phyloP scores from a whole-genome alignment of 2,888 invertebrate genomes.

The Hydrotaea cyrtoneurina region DNA sequence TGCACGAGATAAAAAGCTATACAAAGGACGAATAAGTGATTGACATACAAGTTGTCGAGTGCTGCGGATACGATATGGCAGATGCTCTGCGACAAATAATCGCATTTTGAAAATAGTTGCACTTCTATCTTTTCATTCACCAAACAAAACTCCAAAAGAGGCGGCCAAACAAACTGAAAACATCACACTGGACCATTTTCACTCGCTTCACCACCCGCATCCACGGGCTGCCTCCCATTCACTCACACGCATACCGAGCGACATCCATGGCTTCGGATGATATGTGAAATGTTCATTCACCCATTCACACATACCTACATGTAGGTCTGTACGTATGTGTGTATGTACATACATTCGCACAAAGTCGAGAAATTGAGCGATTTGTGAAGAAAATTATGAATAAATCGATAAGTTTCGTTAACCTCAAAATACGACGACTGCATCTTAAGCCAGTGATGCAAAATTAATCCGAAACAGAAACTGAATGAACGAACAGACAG shows the following conservation, averaged over 20 bases:
- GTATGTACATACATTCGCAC: background rate
- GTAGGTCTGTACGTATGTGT: background rate
- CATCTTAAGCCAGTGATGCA: slow-evolving; percentile 11
- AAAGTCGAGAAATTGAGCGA: slow-evolving; percentile 22
- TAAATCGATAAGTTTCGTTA: slow-evolving; percentile 25
- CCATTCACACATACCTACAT: background rate
- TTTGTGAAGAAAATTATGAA: slow-evolving; percentile 37
- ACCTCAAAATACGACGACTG: slow-evolving; percentile 1
- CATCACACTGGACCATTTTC: slow-evolving; percentile 40
- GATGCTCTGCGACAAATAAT: slow-evolving; percentile 66
- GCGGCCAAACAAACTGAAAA: slow-evolving; percentile 38
- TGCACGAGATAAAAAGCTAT: slow-evolving; percentile 64
- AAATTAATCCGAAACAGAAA: background rate
- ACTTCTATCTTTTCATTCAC: slow-evolving; percentile 41
- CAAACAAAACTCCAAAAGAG: slow-evolving; percentile 44
- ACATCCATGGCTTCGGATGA: slow-evolving; percentile 16
- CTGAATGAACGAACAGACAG: background rate
- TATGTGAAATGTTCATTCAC: slow-evolving; percentile 5
- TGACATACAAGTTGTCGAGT: slow-evolving; percentile 67
- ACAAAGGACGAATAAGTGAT: slow-evolving; percentile 63
- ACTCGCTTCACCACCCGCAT: slow-evolving; percentile 11
- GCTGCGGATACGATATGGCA: slow-evolving; percentile 67
- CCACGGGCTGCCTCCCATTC: background rate
- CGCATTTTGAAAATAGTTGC: slow-evolving; percentile 47
- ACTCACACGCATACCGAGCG: background rate